Percentiles rank a stretch among this genome's conserved stretches.
phyloP scores from a whole-genome alignment of 1,140 invertebrate species.

The Tetramorium alpestre region DNA sequence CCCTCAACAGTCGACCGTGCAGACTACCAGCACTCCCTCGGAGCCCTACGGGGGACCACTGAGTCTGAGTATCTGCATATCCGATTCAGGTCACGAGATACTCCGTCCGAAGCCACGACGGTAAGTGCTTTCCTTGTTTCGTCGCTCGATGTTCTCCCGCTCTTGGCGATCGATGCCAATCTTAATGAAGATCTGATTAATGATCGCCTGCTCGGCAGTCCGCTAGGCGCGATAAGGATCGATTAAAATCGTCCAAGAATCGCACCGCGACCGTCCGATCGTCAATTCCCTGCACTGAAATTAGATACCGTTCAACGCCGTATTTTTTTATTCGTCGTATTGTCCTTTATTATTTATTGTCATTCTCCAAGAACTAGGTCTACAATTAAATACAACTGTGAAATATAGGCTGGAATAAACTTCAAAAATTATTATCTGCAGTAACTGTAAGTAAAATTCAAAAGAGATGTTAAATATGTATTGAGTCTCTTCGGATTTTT shows the following conservation, averaged over 20 bases:
- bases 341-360: background rate
- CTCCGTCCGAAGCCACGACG: conserved; percentile 94
- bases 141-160: background rate
- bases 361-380: background rate
- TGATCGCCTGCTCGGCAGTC: conserved; percentile 36
- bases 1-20: conserved; percentile 74
- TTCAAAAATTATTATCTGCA: background rate
- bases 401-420: background rate
- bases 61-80: conserved; percentile 88
- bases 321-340: background rate
- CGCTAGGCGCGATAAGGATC: conserved; percentile 63
- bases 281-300: conserved; percentile 10
- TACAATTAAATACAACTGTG: background rate
- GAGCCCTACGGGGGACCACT: conserved; percentile 86
- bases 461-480: background rate
- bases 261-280: background rate
- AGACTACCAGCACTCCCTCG: conserved; percentile 72
- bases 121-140: conserved; percentile 84
- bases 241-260: conserved; percentile 53
- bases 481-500: background rate
- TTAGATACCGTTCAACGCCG: background rate
- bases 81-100: conserved; percentile 93
- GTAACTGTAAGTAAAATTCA: background rate
- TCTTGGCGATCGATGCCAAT: conserved; percentile 59
- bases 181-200: conserved; percentile 73